Evolutionary conservation across 2,113 vertebrate genomes (phyloP).

Genomic region (Mormoops blainvillei): DNA sequence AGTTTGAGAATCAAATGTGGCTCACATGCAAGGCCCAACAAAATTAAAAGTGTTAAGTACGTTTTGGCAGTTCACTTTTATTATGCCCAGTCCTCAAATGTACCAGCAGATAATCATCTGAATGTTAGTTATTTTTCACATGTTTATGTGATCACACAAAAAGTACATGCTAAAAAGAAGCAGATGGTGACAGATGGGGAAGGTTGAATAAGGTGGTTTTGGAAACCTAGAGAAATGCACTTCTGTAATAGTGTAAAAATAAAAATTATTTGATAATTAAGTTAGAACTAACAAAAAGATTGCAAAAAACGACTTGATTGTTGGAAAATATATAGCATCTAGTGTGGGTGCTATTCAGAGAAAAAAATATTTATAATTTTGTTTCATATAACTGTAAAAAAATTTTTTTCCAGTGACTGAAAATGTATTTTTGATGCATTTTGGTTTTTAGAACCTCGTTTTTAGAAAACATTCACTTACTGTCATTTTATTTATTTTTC

Average conservation of each 20-base stretch:
- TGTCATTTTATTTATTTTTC: slow-evolving; percentile 17
- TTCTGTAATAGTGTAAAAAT: slow-evolving; percentile 96
- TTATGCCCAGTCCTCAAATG: slow-evolving; percentile 92
- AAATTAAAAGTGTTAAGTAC: slow-evolving; percentile 95
- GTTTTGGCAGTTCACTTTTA: slow-evolving; percentile 96
- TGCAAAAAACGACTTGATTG: slow-evolving; percentile 38
- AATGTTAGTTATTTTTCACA: slow-evolving; percentile 99
- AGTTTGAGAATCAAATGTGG: slow-evolving; percentile 86
- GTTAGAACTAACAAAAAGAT: slow-evolving; percentile 84
- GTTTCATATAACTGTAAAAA: slow-evolving; percentile 40
- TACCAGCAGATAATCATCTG: slow-evolving; percentile 98
- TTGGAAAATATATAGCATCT: slow-evolving; percentile 39
- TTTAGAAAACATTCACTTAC: slow-evolving; percentile 1
- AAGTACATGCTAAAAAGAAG: slow-evolving; percentile 99
- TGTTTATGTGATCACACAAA: slow-evolving; percentile 97
- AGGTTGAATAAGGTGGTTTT: slow-evolving; percentile 99
- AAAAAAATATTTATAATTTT: background rate
- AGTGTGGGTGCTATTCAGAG: slow-evolving; percentile 48
- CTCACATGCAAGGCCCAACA: slow-evolving; percentile 85
- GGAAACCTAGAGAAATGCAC: slow-evolving; percentile 97
- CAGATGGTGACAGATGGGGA: slow-evolving; percentile 99
- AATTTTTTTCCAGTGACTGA: slow-evolving; percentile 8
- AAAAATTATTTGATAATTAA: slow-evolving; percentile 92
- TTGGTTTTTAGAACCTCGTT: slow-evolving; percentile 34
- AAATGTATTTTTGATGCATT: background rate